Percentiles rank a stretch among this genome's conserved stretches.
Evolutionary conservation across 2,113 vertebrate species (phyloP).

Genomic region (Vidua macroura): DNA sequence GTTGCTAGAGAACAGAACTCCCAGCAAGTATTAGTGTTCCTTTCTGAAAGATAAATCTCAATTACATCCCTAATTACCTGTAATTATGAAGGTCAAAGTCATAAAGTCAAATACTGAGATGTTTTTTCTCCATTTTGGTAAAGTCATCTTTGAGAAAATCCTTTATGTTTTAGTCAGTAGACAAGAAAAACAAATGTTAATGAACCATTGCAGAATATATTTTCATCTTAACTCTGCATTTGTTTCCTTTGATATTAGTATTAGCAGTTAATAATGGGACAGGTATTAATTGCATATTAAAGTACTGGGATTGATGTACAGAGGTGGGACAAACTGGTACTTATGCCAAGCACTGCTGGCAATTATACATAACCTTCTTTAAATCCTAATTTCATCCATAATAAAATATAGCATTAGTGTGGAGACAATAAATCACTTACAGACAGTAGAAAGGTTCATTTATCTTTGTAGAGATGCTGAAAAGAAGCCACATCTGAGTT

Average conservation of each 20-base stretch:
- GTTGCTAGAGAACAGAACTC: background rate
- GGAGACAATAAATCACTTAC: conserved; percentile 39
- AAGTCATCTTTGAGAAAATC: background rate
- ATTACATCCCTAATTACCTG: background rate
- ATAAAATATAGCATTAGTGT: background rate
- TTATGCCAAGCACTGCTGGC: background rate
- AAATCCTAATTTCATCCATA: conserved; percentile 40
- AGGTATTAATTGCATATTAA: conserved; percentile 34
- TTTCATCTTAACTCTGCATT: background rate
- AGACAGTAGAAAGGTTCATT: conserved; percentile 13
- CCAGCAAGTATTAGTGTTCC: background rate
- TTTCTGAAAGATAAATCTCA: background rate
- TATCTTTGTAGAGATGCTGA: background rate
- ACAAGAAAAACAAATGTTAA: background rate
- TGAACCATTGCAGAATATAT: background rate
- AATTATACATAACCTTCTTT: conserved; percentile 46
- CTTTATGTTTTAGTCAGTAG: background rate
- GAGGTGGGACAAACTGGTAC: background rate
- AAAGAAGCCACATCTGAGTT: background rate
- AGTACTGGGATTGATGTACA: conserved; percentile 1
- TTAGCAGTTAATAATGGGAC: conserved; percentile 16
- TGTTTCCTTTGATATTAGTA: background rate
- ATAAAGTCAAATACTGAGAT: background rate
- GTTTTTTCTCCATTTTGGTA: background rate
- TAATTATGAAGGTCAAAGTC: background rate